Conservation (phyloP, 2,888 invertebrate species). For the Galerucella pusilla region DNA sequence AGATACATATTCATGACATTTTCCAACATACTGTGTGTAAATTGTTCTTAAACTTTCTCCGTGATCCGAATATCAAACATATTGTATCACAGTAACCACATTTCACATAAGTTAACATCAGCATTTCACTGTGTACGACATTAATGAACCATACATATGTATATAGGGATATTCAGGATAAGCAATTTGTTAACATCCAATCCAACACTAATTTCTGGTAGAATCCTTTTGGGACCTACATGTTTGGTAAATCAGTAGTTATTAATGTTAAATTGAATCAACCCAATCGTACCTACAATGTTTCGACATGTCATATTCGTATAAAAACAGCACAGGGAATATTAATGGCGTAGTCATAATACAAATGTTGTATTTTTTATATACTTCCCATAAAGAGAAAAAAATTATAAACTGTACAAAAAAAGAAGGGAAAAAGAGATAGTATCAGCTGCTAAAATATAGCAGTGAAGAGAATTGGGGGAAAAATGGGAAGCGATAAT, state of each 20-base stretch:
- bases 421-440: too few species aligned
- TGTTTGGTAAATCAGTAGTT: slow-evolving; percentile 22
- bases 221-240: slow-evolving; percentile 3
- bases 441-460: too few species aligned
- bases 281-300: slow-evolving; percentile 8
- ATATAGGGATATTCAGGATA: slow-evolving; percentile 31
- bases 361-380: too few species aligned
- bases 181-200: slow-evolving; percentile 36
- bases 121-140: slow-evolving; percentile 22
- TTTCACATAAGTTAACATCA: not conserved
- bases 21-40: not conserved
- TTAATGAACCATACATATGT: slow-evolving; percentile 37
- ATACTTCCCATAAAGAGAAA: too few species aligned
- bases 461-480: too few species aligned
- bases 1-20: too few species aligned
- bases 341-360: too few species aligned
- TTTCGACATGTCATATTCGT: too few species aligned
- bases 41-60: not conserved
- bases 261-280: slow-evolving; percentile 28
- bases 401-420: too few species aligned
- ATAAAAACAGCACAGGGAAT: too few species aligned
- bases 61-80: not conserved
- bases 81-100: slow-evolving; percentile 6
- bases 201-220: slow-evolving; percentile 31
- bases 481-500: too few species aligned